A percentile compares a stretch with the other conserved stretches of the same genome.
These are phyloP conservation scores for Zootermopsis nevadensis DNA, from an alignment of 2,888 invertebrate genomes.

Conservation along the genomic window DNA sequence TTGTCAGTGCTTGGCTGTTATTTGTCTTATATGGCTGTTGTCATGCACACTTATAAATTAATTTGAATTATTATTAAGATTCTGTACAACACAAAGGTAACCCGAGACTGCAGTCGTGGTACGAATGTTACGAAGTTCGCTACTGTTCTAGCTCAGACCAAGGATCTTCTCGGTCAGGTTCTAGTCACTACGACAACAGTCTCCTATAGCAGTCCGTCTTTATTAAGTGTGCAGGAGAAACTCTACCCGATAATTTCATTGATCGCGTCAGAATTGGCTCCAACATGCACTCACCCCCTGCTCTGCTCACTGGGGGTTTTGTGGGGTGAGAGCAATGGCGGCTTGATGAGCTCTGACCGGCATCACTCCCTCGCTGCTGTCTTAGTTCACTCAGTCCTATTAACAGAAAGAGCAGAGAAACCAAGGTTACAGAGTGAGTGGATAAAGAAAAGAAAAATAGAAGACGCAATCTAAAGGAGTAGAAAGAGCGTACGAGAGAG, in stretches of 20 bases:
- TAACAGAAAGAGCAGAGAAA: neutral
- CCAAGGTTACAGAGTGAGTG: slow-evolving; percentile 33
- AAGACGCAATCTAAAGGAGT: neutral
- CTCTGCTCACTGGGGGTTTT: too few relatives aligned
- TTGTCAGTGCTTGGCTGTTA: too few relatives aligned
- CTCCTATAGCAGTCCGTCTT: neutral
- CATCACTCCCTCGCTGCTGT: neutral
- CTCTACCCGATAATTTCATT: slow-evolving; percentile 32
- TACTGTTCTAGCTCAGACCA: too few relatives aligned
- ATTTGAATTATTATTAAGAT: too few relatives aligned
- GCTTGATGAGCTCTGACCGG: too few relatives aligned
- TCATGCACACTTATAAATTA: too few relatives aligned
- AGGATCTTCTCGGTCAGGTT: too few relatives aligned
- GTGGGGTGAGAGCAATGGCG: too few relatives aligned
- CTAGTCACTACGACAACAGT: neutral
- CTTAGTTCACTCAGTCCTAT: slow-evolving; percentile 14
- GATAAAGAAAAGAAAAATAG: slow-evolving; percentile 28
- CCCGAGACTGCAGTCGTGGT: too few relatives aligned
- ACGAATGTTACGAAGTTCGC: too few relatives aligned
- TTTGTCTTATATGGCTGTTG: too few relatives aligned
- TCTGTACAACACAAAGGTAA: too few relatives aligned
- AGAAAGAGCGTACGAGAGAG: neutral
- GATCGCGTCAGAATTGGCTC: slow-evolving; percentile 3
- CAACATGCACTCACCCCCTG: slow-evolving; percentile 13
- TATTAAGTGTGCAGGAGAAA: slow-evolving; percentile 28